These are phyloP conservation scores for Epiblema foenella DNA, from an alignment of 2,888 invertebrate species.

Conservation along the genomic window DNA sequence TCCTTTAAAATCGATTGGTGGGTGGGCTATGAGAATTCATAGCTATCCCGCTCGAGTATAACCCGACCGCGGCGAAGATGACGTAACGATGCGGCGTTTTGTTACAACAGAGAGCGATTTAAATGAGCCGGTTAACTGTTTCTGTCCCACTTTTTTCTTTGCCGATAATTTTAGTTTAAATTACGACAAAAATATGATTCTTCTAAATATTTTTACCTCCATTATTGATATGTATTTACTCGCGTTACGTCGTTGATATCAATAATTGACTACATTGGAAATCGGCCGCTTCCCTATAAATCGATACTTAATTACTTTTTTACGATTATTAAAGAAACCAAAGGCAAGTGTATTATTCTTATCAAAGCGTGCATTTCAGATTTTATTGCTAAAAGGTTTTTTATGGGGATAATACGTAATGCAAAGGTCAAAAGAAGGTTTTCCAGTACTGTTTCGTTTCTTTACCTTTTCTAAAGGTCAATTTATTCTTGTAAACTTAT, in stretches of 20 bases:
- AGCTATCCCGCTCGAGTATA: conserved; percentile 67
- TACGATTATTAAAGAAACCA: neutral
- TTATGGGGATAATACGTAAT: conserved; percentile 1
- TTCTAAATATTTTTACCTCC: conserved; percentile 60
- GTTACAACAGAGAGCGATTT: conserved; percentile 57
- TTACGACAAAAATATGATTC: conserved; percentile 47
- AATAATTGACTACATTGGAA: conserved; percentile 8
- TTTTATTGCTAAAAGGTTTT: conserved; percentile 13
- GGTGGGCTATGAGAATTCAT: conserved; percentile 71
- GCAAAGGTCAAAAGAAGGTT: conserved; percentile 41
- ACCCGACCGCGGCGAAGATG: conserved; percentile 69
- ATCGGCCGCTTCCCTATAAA: conserved; percentile 12
- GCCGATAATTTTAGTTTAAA: conserved; percentile 51
- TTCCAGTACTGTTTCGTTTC: neutral
- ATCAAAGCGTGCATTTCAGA: neutral
- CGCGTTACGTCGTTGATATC: neutral
- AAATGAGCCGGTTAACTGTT: conserved; percentile 65
- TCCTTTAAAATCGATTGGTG: conserved; percentile 83
- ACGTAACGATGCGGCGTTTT: conserved; percentile 68
- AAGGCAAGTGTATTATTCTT: neutral
- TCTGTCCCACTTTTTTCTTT: conserved; percentile 62
- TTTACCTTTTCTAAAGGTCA: conserved; percentile 35
- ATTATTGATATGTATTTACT: conserved; percentile 1
- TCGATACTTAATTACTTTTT: conserved; percentile 36
- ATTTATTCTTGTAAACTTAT: too few relatives aligned